Evolutionary conservation across 1,140 invertebrate species (phyloP).

Genomic region (Pseudomyrmex dendroicus): DNA sequence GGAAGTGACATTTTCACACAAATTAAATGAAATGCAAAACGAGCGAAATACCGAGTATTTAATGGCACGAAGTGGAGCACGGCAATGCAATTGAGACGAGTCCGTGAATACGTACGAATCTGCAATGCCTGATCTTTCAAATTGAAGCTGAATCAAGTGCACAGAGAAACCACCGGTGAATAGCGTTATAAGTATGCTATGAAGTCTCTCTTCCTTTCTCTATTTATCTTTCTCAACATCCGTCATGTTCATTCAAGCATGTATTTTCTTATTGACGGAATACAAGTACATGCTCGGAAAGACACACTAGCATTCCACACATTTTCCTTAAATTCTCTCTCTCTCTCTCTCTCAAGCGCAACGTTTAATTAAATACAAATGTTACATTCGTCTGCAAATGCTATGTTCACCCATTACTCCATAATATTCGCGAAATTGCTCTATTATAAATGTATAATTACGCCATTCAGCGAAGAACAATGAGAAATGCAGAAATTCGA

Average conservation of each 20-base stretch:
- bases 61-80: neutral
- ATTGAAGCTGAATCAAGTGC: neutral
- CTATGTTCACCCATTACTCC: neutral
- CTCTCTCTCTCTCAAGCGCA: neutral
- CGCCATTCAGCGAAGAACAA: neutral
- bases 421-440: slow-evolving; percentile 1
- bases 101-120: neutral
- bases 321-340: neutral
- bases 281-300: neutral
- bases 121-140: slow-evolving; percentile 11
- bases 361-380: slow-evolving; percentile 43
- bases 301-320: neutral
- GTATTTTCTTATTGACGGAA: neutral
- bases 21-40: slow-evolving; percentile 41
- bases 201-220: neutral
- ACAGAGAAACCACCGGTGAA: too few species aligned
- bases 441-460: slow-evolving; percentile 28
- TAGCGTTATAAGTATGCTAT: neutral
- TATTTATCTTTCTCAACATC: neutral
- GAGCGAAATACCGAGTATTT: slow-evolving; percentile 12
- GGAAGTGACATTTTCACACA: neutral
- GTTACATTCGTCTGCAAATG: neutral
- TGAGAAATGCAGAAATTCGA: neutral
- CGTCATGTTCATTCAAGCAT: neutral
- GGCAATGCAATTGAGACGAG: neutral